Evolutionary conservation across 2,888 invertebrate genomes (phyloP), one percentile per base, ranked within the genome.

Genomic region (Drosophila mimetica): DNA sequence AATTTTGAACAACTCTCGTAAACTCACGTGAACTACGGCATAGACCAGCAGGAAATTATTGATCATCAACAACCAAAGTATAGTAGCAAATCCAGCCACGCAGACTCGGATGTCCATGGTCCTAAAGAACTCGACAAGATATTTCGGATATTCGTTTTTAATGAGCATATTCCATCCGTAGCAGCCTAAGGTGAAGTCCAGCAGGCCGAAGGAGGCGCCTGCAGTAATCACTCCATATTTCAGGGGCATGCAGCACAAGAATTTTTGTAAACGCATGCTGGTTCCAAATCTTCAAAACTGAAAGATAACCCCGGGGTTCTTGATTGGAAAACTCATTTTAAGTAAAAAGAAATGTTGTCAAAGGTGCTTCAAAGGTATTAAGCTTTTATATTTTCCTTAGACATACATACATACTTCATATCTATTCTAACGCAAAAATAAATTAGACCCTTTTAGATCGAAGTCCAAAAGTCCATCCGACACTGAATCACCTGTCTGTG

Each of bases 11-110:
- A 4, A 42, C 7, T 8, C 18, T 4, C 22, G 22, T 7, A 7
- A 25, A 60, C 75, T 72, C 28, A 75, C 75, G 30, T 11, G 4
- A n/a, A 72, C 5, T 9, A 58, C 75, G 13, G 61, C 75, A 36
- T 59, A 55, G 51, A 72, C 47, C n/a, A 75, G 16, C 34, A 72
- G 25, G 0, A 53, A 0, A 36, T 75, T 60, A 8, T 39, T 28
- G 1, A 36, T 20, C 7, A 54, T 39, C 60, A 75, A 22, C 1
- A 52, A 0, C n/a, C 52, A 72, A 14, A 69, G 42, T 0, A 39
- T 1, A 2, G 16, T 0, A 2, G 64, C 5, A 9, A 69, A 61
- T 8, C 53, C 28, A 5, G 47, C 9, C 2, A 75, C 54, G 11
- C 72, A 69, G 0, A 7, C 1, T 0, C 22, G 28, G 7, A 53